phyloP scores from a whole-genome alignment of 37 sponge, comb jelly and placozoan genomes.

The Hexactinellida sp. region DNA sequence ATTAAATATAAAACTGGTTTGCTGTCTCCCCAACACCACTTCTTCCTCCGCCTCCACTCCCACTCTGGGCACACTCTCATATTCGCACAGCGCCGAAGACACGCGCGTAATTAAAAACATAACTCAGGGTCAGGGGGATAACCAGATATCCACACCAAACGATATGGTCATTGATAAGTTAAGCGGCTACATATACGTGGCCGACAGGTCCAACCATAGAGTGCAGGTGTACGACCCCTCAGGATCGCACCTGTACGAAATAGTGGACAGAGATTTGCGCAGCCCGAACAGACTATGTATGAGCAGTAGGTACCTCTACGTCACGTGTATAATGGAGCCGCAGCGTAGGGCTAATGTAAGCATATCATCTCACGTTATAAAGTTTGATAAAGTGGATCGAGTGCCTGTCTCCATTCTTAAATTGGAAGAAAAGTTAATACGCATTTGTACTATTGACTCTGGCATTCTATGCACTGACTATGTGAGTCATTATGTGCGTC shows the following conservation, averaged over 20 bases:
- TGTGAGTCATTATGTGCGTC: constrained; percentile 6
- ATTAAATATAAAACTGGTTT: not conserved
- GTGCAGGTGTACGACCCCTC: not conserved
- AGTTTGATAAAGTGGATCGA: not conserved
- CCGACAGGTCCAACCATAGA: not conserved
- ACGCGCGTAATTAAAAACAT: not conserved
- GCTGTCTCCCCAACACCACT: not conserved
- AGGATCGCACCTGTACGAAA: not conserved
- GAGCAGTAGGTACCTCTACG: not conserved
- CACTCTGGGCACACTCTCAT: not conserved
- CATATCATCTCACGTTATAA: not conserved
- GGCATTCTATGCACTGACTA: constrained; percentile 2
- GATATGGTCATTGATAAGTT: not conserved
- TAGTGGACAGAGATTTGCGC: not conserved
- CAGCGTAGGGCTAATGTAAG: not conserved
- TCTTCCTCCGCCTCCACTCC: not conserved
- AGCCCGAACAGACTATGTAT: not conserved
- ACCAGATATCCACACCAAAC: not conserved
- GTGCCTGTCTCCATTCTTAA: not conserved
- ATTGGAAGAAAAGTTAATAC: not conserved
- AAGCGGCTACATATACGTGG: not conserved
- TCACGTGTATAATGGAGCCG: not conserved
- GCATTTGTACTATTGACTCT: not conserved
- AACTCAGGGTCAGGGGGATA: not conserved
- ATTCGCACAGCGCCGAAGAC: not conserved